phyloP scores from a whole-genome alignment of 2,888 invertebrate genomes.

The Platycheirus rosarum region DNA sequence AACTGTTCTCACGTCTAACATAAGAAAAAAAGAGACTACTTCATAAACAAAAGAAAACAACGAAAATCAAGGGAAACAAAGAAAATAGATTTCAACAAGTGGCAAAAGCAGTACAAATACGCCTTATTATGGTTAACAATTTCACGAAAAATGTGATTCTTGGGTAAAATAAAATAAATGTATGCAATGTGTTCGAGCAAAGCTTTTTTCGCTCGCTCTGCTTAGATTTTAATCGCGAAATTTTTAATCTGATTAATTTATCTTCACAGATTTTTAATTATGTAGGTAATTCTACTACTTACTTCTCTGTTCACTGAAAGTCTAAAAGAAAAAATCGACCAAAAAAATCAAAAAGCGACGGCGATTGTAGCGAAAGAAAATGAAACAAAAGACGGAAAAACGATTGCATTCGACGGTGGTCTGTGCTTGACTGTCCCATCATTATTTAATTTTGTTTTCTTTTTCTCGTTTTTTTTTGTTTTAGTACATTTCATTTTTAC shows the following conservation, averaged over 20 bases:
- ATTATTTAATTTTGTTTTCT: background rate
- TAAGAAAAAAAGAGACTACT: too few relatives aligned
- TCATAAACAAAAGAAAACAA: too few relatives aligned
- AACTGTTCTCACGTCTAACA: too few relatives aligned
- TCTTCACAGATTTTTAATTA: background rate
- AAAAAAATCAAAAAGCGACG: background rate
- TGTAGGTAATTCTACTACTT: background rate
- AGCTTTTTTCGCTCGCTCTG: too few relatives aligned
- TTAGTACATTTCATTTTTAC: background rate
- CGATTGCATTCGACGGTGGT: background rate
- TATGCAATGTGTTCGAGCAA: too few relatives aligned
- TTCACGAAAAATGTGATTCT: too few relatives aligned
- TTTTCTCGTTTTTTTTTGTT: background rate
- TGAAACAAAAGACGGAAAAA: background rate
- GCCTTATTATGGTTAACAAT: too few relatives aligned
- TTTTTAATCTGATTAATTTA: background rate
- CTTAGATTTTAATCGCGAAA: too few relatives aligned
- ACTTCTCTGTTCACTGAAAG: background rate
- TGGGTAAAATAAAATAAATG: too few relatives aligned
- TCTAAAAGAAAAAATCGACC: background rate
- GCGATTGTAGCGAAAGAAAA: background rate
- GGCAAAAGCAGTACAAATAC: too few relatives aligned
- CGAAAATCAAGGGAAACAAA: too few relatives aligned
- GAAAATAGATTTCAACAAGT: too few relatives aligned
- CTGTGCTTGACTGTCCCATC: background rate